Evolutionary conservation across 1,140 invertebrate genomes (phyloP), one percentile per base, ranked within the genome.

Genomic region (Formica selysi): DNA sequence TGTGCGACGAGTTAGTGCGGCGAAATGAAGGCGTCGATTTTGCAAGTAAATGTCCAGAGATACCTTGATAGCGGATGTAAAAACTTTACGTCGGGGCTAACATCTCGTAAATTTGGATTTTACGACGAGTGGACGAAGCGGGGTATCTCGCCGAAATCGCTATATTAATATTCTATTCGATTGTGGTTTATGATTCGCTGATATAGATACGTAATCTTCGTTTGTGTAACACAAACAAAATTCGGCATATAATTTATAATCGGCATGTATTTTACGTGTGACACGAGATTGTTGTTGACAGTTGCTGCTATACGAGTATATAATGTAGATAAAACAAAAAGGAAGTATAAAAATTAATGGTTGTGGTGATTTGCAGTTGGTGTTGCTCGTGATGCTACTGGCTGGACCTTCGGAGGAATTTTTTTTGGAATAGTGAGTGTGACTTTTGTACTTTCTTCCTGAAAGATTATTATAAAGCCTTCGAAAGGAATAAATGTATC

Each of bases 401-500:
- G 62, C 36, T 64, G 57, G 76, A 19, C 4, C 44, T 10, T 54
- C 83, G 1, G 84, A 89, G 54, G 88, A 88, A 83, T 86, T 86
- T 29, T 89, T 89, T 38, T 73, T 89, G 2, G 59, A 81, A 22
- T 86, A 67, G 88, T 89, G 74, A 89, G 88, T 86, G 67, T 19
- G 3, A 19, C 22, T 26, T 78, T 62, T 10, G 16, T 65, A 70
- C 32, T 73, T 71, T 26, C 3, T 80, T 65, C 0, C 10, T 6
- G 1, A 7, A 0, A 22, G 19, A n/a, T 19, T 48, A 11, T n/a
- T 64, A 29, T 29, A 1, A 19, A 19, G 5, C 26, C 13, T n/a
- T 67, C 0, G 16, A 41, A 10, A 61, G 36, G n/a, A 86, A 19
- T 67, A 41, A 73, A 36, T 78, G 11, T 41, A 26, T 51, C 1